A percentile compares a stretch with the other conserved stretches of the same genome.
Evolutionary conservation across 1,140 invertebrate genomes (phyloP).

Genomic region (Heliconius hewitsoni): DNA sequence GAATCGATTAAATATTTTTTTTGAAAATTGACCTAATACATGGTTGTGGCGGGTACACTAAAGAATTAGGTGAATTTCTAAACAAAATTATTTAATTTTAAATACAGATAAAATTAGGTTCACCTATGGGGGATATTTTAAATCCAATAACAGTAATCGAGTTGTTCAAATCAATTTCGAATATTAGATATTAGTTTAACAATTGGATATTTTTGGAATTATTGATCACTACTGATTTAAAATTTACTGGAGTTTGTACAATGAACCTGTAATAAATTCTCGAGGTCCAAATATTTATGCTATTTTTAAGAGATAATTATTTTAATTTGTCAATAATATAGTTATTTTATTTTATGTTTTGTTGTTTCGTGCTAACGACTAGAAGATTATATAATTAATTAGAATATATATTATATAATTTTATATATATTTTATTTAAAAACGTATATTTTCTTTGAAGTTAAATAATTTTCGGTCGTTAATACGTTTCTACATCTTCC

Average conservation of each 20-base stretch:
- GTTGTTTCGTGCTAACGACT: neutral
- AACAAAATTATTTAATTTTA: neutral
- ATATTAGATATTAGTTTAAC: neutral
- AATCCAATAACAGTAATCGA: neutral
- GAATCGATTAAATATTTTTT: too few species aligned
- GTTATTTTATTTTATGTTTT: neutral
- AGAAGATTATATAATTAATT: neutral
- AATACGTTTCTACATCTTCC: constrained; percentile 18
- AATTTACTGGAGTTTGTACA: neutral
- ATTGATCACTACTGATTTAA: neutral
- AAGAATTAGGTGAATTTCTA: neutral
- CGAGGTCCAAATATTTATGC: constrained; percentile 32
- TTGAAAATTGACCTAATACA: neutral
- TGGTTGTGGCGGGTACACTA: neutral
- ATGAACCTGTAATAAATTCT: constrained; percentile 8
- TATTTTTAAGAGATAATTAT: constrained; percentile 4
- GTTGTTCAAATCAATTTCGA: neutral
- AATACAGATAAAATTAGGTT: neutral
- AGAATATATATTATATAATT: constrained; percentile 14
- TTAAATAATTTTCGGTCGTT: constrained; percentile 8
- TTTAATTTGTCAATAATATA: constrained; percentile 9
- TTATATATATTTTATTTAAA: constrained; percentile 1
- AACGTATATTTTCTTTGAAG: constrained; percentile 13
- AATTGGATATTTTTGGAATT: neutral
- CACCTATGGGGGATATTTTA: too few species aligned